phyloP scores from a whole-genome alignment of 2,888 invertebrate genomes.

The Leptogaster cylindrica region DNA sequence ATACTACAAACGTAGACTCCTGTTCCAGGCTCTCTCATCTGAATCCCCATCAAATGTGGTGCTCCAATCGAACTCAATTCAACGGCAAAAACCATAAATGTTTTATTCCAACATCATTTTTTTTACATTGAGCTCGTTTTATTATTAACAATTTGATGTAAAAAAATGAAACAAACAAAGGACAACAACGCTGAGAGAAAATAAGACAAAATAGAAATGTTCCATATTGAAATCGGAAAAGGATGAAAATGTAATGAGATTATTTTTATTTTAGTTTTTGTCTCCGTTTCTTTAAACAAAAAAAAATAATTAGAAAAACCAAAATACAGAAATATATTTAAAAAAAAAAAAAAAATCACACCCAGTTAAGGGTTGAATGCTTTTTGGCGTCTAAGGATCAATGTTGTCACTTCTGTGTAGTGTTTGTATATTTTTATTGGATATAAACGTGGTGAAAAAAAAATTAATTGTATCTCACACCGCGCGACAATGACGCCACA shows the following conservation, averaged over 20 bases:
- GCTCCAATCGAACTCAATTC: conserved; percentile 12
- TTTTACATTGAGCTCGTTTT: conserved; percentile 14
- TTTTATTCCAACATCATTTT: not conserved
- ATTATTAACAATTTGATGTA: not conserved
- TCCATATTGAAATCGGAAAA: too few species aligned
- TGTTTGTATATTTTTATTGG: conserved; percentile 29
- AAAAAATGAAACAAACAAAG: conserved; percentile 1
- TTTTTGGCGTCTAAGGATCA: conserved; percentile 20
- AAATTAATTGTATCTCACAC: not conserved
- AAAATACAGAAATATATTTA: not conserved
- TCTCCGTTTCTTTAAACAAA: too few species aligned
- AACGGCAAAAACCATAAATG: conserved; percentile 3
- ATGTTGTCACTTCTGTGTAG: conserved; percentile 32
- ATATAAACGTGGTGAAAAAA: not conserved
- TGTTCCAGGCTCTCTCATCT: not conserved
- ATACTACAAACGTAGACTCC: conserved; percentile 9
- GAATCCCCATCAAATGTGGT: conserved; percentile 5
- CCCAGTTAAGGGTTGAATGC: too few species aligned
- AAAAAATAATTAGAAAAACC: too few species aligned
- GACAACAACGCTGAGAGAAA: too few species aligned
- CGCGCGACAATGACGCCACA: too few species aligned
- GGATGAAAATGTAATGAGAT: too few species aligned
- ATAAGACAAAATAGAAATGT: too few species aligned
- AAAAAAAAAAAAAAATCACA: not conserved
- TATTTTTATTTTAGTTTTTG: too few species aligned